Evolutionary conservation across 2,113 vertebrate species (phyloP).

Genomic region (Vidua macroura): DNA sequence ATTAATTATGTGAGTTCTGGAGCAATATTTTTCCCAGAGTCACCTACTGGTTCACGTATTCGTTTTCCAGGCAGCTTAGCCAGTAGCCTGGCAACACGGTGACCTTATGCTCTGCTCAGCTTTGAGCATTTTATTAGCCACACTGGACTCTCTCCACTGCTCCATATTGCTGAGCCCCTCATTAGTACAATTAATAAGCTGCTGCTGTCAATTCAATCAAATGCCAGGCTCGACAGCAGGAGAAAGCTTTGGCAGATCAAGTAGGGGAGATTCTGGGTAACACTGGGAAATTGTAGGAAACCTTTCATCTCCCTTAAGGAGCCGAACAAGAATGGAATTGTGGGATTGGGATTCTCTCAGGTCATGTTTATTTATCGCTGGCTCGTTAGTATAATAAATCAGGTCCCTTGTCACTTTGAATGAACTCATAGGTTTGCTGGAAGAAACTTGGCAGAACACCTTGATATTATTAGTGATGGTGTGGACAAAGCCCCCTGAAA

Average conservation of each 20-base stretch:
- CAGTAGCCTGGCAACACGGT: conserved; percentile 59
- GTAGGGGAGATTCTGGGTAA: conserved; percentile 37
- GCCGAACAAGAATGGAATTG: conserved; percentile 49
- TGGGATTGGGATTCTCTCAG: conserved; percentile 58
- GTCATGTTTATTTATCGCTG: conserved; percentile 51
- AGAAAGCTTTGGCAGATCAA: conserved; percentile 63
- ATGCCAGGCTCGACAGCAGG: conserved; percentile 52
- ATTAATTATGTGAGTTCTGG: conserved; percentile 50
- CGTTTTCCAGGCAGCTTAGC: conserved; percentile 39
- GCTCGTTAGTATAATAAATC: conserved; percentile 69
- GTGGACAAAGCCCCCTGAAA: conserved; percentile 45
- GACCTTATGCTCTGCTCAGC: conserved; percentile 51
- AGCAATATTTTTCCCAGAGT: conserved; percentile 58
- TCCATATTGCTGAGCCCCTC: conserved; percentile 61
- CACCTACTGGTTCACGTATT: conserved; percentile 54
- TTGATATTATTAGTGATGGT: conserved; percentile 62
- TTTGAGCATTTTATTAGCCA: conserved; percentile 55
- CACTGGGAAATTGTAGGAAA: conserved; percentile 56
- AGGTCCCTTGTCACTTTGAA: conserved; percentile 64
- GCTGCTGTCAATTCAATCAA: conserved; percentile 67
- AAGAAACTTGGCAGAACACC: conserved; percentile 71
- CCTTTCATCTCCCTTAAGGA: conserved; percentile 57
- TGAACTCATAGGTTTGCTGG: conserved; percentile 49
- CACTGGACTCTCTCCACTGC: conserved; percentile 51
- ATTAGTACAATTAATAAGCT: conserved; percentile 73